A percentile compares a stretch with the other conserved stretches of the same genome.
Conservation (phyloP, 1,140 invertebrate genomes). For the Drosophila pallidifrons region DNA sequence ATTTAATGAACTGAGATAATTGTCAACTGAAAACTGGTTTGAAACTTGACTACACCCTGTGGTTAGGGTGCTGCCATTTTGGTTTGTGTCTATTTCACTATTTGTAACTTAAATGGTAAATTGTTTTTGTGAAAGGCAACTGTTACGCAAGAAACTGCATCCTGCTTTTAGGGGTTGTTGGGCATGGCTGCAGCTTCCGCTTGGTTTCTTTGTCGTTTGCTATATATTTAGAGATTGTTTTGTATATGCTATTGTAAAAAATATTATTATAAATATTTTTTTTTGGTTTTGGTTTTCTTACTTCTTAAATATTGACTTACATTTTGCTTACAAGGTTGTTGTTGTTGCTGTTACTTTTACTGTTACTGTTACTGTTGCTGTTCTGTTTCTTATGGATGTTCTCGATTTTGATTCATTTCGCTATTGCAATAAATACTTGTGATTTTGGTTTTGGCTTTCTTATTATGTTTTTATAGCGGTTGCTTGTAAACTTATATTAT, state of each 20-base stretch:
- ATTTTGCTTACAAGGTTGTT: slow-evolving; percentile 70
- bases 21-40: slow-evolving; percentile 74
- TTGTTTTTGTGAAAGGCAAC: slow-evolving; percentile 83
- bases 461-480: slow-evolving; percentile 57
- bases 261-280: slow-evolving; percentile 81
- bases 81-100: slow-evolving; percentile 80
- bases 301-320: slow-evolving; percentile 65
- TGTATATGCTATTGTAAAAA: slow-evolving; percentile 84
- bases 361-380: slow-evolving; percentile 30
- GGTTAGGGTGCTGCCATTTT: slow-evolving; percentile 49
- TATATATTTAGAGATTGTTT: slow-evolving; percentile 64
- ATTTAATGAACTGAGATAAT: slow-evolving; percentile 62
- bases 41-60: slow-evolving; percentile 58
- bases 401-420: slow-evolving; percentile 75
- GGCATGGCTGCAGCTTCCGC: slow-evolving; percentile 53
- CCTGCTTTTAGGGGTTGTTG: slow-evolving; percentile 23
- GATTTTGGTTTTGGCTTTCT: slow-evolving; percentile 57
- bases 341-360: slow-evolving; percentile 52
- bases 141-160: slow-evolving; percentile 68
- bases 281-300: slow-evolving; percentile 67
- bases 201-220: slow-evolving; percentile 79
- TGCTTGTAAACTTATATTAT: slow-evolving; percentile 81
- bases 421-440: slow-evolving; percentile 70
- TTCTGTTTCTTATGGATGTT: slow-evolving; percentile 58
- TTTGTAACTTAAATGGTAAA: slow-evolving; percentile 83